Evolutionary conservation across 2,888 invertebrate genomes (phyloP).

Genomic region (Leptopilina myrica): DNA sequence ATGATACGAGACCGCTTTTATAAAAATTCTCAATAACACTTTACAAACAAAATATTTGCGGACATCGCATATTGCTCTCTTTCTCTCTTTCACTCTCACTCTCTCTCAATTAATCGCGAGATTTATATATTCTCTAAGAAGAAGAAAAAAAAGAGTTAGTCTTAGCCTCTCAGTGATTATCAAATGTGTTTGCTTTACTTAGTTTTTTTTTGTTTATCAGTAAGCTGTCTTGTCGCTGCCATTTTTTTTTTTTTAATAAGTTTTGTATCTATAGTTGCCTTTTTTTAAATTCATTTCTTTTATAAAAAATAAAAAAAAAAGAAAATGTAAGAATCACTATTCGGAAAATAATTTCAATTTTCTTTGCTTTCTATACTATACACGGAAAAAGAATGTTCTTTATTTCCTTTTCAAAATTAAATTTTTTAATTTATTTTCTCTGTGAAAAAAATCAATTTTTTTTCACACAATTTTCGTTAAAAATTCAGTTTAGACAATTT

Average conservation of each 20-base stretch:
- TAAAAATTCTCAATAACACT: constrained; percentile 40
- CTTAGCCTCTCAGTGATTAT: constrained; percentile 77
- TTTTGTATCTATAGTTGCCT: constrained; percentile 38
- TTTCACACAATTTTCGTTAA: too few relatives aligned
- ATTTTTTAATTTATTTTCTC: too few relatives aligned
- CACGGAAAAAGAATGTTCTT: too few relatives aligned
- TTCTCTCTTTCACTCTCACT: constrained; percentile 37
- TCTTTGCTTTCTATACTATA: too few relatives aligned
- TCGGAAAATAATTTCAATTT: too few relatives aligned
- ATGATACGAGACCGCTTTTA: constrained; percentile 21
- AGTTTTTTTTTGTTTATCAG: constrained; percentile 60
- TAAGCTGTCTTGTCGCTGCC: constrained; percentile 58
- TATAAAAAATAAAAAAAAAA: background rate
- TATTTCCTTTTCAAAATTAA: too few relatives aligned
- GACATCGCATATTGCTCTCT: constrained; percentile 45
- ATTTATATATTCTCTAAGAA: constrained; percentile 48
- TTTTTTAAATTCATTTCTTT: background rate
- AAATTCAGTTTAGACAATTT: too few relatives aligned
- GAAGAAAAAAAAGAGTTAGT: constrained; percentile 74
- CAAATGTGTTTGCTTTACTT: constrained; percentile 72
- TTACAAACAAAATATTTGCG: constrained; percentile 21
- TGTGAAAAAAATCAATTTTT: too few relatives aligned
- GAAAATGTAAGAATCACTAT: too few relatives aligned
- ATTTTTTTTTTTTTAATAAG: constrained; percentile 33
- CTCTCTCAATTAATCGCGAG: constrained; percentile 49